A percentile compares a stretch with the other conserved stretches of the same genome.
Evolutionary conservation across 2,797 vertebrate species (phyloP).

Genomic region (Chaunax sp.): DNA sequence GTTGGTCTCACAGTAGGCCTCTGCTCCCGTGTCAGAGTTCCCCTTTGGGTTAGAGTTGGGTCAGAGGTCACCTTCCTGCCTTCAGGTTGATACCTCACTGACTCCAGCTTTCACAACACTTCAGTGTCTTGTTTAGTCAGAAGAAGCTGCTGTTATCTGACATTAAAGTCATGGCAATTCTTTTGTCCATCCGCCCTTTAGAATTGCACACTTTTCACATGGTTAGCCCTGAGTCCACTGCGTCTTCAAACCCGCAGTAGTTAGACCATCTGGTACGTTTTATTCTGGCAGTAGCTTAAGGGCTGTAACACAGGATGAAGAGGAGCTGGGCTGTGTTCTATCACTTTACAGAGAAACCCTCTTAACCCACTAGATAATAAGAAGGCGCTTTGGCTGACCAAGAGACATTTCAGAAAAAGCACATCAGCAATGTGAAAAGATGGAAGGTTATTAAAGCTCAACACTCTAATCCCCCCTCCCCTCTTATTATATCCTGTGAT

Average conservation of each 20-base stretch:
- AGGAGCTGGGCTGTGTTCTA: slow-evolving; percentile 44
- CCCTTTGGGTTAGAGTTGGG: slow-evolving; percentile 52
- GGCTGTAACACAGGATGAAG: slow-evolving; percentile 42
- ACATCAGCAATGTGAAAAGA: slow-evolving; percentile 18
- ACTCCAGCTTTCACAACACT: slow-evolving; percentile 29
- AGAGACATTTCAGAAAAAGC: slow-evolving; percentile 17
- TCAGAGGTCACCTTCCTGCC: slow-evolving; percentile 52
- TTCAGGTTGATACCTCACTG: slow-evolving; percentile 20
- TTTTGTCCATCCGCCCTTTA: slow-evolving; percentile 60
- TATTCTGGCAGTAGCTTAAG: slow-evolving; percentile 45
- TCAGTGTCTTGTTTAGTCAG: slow-evolving; percentile 40
- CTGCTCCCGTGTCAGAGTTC: slow-evolving; percentile 62
- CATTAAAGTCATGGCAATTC: slow-evolving; percentile 30
- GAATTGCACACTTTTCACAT: slow-evolving; percentile 44
- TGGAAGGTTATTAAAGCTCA: slow-evolving; percentile 17
- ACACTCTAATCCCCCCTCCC: background rate
- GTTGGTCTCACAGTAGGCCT: slow-evolving; percentile 65
- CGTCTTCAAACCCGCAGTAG: slow-evolving; percentile 32
- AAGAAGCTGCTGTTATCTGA: slow-evolving; percentile 46
- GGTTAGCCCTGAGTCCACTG: slow-evolving; percentile 24
- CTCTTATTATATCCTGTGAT: background rate
- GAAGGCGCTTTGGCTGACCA: slow-evolving; percentile 10
- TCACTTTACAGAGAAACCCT: slow-evolving; percentile 52
- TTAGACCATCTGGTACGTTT: slow-evolving; percentile 66
- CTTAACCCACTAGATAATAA: slow-evolving; percentile 37